Base-by-base conservation (phyloP, 2,888 invertebrate genomes). In the Prostheceraeus crozeri region DNA sequence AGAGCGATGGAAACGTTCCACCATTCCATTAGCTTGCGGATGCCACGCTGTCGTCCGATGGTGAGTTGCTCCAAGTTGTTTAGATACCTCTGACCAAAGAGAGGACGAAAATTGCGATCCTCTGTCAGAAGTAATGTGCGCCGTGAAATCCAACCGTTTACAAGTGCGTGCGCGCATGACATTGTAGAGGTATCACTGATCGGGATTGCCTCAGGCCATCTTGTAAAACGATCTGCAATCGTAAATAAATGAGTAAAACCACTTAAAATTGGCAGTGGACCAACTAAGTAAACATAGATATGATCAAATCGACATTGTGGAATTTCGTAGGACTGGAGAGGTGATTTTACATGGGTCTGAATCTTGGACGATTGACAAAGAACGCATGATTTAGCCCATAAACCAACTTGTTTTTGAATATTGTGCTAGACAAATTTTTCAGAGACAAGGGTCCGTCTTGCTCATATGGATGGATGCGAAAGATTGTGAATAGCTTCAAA, bases 281-380 rank as follows among this genome's bases (percentile, higher is more conserved):
- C 76, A 1, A 79, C 69, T 3, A 79, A 65, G 64, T 79, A 76
- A 1, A 78, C 67, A 64, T 78, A 75, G 3, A 77, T 66, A 59
- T 76, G 74, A 1, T 67, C 61, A 64, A 78, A 76, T 21, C 75
- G 64, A 4, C 45, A 54, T 8, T 58, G 25, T n/a, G 67, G 58
- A 40, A 40, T 14, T 16, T 40, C 40, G 19, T 16, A 40, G n/a
- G 40, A 19, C 40, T 40, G 40, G 19, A 40, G 40, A 4, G 64
- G 63, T 1, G 67, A 40, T 3, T 28, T 33, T 10, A 64, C 67
- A 59, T 72, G 73, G 2, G 71, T 62, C 1, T 64, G 60, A 0
- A 75, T 61, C 61, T 76, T 76, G 1, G 65, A 45, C 14, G 60
- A 57, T 57, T 75, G 75, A 57, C 74, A 75, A 1, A 36, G 36